Conservation (phyloP, 1,140 invertebrate species). For the Adelges cooleyi region DNA sequence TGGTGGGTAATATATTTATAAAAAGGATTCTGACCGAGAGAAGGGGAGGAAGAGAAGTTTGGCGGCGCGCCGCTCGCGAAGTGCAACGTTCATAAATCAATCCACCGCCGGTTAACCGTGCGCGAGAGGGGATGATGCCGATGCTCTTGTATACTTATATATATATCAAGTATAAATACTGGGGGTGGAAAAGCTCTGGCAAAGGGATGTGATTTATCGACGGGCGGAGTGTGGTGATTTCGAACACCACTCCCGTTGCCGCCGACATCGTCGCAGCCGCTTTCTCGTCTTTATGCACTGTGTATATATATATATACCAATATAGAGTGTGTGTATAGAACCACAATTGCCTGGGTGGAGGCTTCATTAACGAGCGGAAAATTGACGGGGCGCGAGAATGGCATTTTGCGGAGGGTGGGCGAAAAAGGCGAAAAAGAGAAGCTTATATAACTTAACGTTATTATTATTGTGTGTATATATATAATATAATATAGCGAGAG, state of each 20-base stretch:
- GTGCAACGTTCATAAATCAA: conserved; percentile 29
- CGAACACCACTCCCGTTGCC: background rate
- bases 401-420: conserved; percentile 9
- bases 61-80: conserved; percentile 11
- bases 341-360: conserved; percentile 22
- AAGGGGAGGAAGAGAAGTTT: background rate
- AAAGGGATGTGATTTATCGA: conserved; percentile 22
- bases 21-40: background rate
- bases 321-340: background rate
- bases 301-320: background rate
- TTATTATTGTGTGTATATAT: background rate
- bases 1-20: too few relatives aligned
- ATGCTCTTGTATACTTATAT: background rate
- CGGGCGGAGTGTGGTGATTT: conserved; percentile 19
- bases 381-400: conserved; percentile 10
- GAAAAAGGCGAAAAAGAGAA: conserved; percentile 18
- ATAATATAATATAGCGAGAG: background rate
- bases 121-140: background rate
- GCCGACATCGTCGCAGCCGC: too few relatives aligned
- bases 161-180: background rate
- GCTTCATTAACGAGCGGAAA: conserved; percentile 29
- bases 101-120: conserved; percentile 18
- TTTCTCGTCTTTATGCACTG: background rate
- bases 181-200: conserved; percentile 9
- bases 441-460: conserved; percentile 23